Conservation (phyloP, 2,113 vertebrate species). For the Brevimyrus niger region DNA sequence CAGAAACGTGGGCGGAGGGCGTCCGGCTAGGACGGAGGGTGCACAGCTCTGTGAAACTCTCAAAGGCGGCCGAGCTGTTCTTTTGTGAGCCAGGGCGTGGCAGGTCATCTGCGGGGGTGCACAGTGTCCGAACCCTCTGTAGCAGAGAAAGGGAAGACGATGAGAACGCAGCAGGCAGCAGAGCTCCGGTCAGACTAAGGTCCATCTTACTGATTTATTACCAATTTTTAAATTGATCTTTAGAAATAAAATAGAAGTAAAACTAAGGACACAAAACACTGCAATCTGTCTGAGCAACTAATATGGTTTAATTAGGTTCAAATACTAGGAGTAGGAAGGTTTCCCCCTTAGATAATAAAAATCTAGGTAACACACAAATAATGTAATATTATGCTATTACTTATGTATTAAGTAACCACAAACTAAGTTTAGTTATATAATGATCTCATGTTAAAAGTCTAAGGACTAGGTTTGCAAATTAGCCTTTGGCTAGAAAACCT, state of each 20-base stretch:
- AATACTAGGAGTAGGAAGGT: neutral
- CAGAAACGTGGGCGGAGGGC: neutral
- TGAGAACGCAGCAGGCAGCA: neutral
- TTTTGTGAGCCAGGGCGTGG: conserved; percentile 24
- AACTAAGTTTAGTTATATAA: too few relatives aligned
- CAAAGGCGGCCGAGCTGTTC: conserved; percentile 33
- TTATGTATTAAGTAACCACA: too few relatives aligned
- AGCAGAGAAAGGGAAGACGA: neutral
- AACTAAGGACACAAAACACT: neutral
- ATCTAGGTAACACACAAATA: neutral
- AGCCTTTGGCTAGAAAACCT: too few relatives aligned
- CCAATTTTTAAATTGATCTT: neutral
- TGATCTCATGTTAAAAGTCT: too few relatives aligned
- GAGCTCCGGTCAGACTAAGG: neutral
- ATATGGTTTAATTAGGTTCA: neutral
- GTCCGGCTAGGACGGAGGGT: conserved; percentile 31
- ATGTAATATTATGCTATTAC: too few relatives aligned
- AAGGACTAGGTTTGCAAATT: too few relatives aligned
- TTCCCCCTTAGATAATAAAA: neutral
- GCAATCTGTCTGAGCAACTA: neutral
- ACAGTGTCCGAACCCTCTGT: conserved; percentile 51
- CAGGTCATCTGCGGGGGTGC: conserved; percentile 52
- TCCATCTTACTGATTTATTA: neutral
- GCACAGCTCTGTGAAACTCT: conserved; percentile 36
- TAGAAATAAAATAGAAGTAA: neutral